phyloP scores from a whole-genome alignment of 2,797 vertebrate genomes.

The Avahi laniger region DNA sequence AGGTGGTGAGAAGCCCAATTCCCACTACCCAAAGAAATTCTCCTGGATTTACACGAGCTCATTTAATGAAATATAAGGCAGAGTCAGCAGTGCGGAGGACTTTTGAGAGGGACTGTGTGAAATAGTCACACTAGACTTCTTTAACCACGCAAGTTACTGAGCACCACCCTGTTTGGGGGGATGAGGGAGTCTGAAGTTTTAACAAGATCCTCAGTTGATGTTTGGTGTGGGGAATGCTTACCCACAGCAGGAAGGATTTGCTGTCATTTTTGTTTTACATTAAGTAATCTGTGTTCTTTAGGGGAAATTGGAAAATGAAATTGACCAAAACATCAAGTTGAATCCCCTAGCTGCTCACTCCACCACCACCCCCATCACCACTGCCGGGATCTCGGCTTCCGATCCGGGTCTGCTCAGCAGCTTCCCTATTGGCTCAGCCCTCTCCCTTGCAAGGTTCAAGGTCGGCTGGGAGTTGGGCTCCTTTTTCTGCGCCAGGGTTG shows the following conservation, averaged over 20 bases:
- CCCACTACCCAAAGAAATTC: neutral
- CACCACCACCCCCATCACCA: accelerated
- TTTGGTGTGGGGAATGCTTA: neutral
- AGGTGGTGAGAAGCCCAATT: neutral
- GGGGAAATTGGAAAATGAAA: neutral
- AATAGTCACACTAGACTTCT: neutral
- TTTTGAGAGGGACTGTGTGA: neutral
- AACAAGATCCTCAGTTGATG: neutral
- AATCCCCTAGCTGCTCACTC: neutral
- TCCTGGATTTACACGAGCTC: neutral
- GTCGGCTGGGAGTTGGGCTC: neutral
- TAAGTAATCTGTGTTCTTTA: neutral
- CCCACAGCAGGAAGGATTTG: neutral
- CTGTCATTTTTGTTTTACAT: neutral
- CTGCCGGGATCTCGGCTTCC: neutral
- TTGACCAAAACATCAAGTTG: neutral
- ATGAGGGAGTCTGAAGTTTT: neutral
- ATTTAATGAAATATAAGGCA: neutral
- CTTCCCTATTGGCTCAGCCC: neutral
- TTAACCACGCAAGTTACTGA: neutral
- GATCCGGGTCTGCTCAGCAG: neutral
- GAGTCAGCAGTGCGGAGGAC: neutral
- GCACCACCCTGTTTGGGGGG: neutral
- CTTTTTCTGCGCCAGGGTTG: neutral
- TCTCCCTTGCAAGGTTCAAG: neutral